Conservation (phyloP, 2,888 invertebrate species). For the Blastobasis lacticolella region DNA sequence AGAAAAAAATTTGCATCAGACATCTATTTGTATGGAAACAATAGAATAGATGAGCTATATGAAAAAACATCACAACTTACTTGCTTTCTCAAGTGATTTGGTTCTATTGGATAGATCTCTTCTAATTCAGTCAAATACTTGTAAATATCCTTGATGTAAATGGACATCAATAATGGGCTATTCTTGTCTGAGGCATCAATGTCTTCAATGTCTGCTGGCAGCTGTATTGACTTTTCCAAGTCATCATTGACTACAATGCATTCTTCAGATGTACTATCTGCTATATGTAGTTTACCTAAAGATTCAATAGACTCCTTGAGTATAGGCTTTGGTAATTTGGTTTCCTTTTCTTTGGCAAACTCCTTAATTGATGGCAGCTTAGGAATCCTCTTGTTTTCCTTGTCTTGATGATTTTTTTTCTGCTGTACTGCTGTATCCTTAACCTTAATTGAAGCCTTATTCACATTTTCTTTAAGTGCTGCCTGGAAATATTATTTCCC, state of each 20-base stretch:
- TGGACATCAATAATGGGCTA: constrained; percentile 86
- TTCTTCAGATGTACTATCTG: constrained; percentile 15
- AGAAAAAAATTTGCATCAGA: neutral
- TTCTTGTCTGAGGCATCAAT: constrained; percentile 83
- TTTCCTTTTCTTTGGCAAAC: constrained; percentile 26
- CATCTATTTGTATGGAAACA: too few species aligned
- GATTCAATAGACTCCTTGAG: constrained; percentile 50
- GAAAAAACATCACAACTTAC: constrained; percentile 24
- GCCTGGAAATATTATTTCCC: constrained; percentile 29
- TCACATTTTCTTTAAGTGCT: constrained; percentile 39
- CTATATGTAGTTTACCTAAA: constrained; percentile 46
- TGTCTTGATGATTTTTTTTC: constrained; percentile 34
- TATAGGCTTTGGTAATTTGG: constrained; percentile 32
- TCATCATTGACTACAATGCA: neutral
- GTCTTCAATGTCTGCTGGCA: constrained; percentile 74
- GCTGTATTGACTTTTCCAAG: constrained; percentile 3
- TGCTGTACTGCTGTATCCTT: constrained; percentile 16
- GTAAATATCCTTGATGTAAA: constrained; percentile 93
- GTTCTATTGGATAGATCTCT: constrained; percentile 76
- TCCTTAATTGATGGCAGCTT: constrained; percentile 42
- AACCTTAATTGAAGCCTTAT: constrained; percentile 27
- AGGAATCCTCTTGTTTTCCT: constrained; percentile 26
- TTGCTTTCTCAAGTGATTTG: constrained; percentile 80
- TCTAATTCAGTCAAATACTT: constrained; percentile 86
- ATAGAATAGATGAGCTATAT: too few species aligned